Evolutionary conservation across 1,140 invertebrate genomes (phyloP).

Genomic region (Drosophila ambigua): DNA sequence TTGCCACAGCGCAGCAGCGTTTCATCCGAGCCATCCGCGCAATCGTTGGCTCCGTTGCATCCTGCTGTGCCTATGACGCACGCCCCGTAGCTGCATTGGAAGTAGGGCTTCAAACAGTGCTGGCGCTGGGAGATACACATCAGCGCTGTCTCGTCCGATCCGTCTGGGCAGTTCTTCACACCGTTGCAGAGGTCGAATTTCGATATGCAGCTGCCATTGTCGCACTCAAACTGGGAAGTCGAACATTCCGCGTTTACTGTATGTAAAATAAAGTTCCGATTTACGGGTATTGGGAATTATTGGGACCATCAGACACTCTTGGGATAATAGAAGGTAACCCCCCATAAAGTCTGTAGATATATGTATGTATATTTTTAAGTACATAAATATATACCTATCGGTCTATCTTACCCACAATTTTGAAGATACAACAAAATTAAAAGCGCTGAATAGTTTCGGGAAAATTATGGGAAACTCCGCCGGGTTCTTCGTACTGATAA

Average conservation of each 20-base stretch:
- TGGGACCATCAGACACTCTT: no score
- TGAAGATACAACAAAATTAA: no score
- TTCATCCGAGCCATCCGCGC: constrained; percentile 90
- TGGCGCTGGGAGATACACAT: constrained; percentile 64
- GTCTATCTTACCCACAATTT: no score
- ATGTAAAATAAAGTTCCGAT: background rate
- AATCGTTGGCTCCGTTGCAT: constrained; percentile 87
- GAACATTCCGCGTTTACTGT: constrained; percentile 30
- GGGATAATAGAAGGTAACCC: no score
- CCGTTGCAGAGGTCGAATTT: constrained; percentile 81
- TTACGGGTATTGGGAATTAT: no score
- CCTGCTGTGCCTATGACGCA: constrained; percentile 86
- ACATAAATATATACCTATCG: no score
- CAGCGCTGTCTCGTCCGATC: constrained; percentile 86
- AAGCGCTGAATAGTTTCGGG: no score
- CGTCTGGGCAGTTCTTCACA: constrained; percentile 85
- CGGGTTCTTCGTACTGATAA: no score
- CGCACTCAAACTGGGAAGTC: constrained; percentile 54
- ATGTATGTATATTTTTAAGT: no score
- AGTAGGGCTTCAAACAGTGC: constrained; percentile 84
- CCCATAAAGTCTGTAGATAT: no score
- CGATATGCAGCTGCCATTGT: constrained; percentile 72
- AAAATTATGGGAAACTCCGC: no score
- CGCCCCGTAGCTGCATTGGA: constrained; percentile 86
- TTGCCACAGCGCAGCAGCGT: constrained; percentile 42